These are phyloP conservation scores for Whitmania pigra DNA, from an alignment of 1,140 invertebrate genomes.

Conservation along the genomic window DNA sequence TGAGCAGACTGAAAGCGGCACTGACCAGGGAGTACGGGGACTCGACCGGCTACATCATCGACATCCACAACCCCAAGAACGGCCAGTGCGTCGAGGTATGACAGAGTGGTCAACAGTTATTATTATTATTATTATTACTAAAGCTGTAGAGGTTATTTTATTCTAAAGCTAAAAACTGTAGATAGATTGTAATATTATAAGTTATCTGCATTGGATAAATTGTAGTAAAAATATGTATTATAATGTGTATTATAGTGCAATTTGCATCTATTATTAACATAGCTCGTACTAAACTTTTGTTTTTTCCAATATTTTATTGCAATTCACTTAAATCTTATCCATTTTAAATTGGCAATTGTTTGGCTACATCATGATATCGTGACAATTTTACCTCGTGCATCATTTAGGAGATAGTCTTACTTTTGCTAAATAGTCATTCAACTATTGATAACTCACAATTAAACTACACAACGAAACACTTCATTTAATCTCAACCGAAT, in stretches of 20 bases:
- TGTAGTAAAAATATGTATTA: too few relatives aligned
- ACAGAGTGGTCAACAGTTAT: neutral
- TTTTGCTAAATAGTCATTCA: too few relatives aligned
- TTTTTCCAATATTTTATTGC: neutral
- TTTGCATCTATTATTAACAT: too few relatives aligned
- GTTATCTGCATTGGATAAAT: too few relatives aligned
- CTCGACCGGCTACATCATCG: slow-evolving; percentile 68
- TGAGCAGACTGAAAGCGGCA: slow-evolving; percentile 85
- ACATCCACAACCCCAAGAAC: slow-evolving; percentile 89
- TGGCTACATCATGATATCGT: neutral
- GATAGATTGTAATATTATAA: neutral
- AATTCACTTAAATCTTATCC: neutral
- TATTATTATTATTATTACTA: neutral
- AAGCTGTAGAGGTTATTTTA: too few relatives aligned
- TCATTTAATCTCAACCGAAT: neutral
- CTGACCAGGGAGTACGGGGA: slow-evolving; percentile 87
- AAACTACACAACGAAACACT: too few relatives aligned
- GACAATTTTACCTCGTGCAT: neutral
- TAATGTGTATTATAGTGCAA: too few relatives aligned
- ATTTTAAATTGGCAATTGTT: too few relatives aligned
- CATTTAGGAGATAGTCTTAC: neutral
- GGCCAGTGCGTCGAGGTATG: slow-evolving; percentile 66
- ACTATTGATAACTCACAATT: too few relatives aligned
- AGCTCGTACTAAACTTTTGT: too few relatives aligned
- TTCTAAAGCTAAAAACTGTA: neutral